Percentiles rank a stretch among this genome's conserved stretches.
phyloP scores from a whole-genome alignment of 2,888 invertebrate genomes.

The Cantharis rufa region DNA sequence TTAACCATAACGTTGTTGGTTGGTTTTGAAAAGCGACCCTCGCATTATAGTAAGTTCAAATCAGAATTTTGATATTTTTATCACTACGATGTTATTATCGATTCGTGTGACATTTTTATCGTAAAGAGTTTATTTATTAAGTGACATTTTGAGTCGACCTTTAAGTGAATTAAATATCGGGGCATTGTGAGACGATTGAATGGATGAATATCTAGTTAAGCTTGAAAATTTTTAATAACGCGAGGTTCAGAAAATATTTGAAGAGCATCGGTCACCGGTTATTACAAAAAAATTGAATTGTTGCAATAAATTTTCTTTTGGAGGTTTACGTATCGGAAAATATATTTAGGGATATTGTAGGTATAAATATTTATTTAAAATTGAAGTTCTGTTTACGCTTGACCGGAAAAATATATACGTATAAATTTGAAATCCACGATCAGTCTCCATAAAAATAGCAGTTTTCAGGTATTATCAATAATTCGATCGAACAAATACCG shows the following conservation, averaged over 20 bases:
- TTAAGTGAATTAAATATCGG: constrained; percentile 2
- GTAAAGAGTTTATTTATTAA: constrained; percentile 12
- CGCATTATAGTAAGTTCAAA: not conserved
- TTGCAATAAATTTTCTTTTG: constrained; percentile 22
- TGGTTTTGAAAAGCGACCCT: not conserved
- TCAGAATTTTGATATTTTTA: not conserved
- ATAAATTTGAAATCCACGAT: constrained; percentile 21
- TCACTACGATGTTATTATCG: not conserved
- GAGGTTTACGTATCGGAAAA: constrained; percentile 19
- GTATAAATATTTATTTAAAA: constrained; percentile 36
- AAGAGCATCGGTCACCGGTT: constrained; percentile 1
- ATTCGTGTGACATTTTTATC: not conserved
- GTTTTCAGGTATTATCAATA: constrained; percentile 44
- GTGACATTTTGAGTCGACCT: constrained; percentile 20
- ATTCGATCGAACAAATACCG: constrained; percentile 34
- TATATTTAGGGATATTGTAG: constrained; percentile 23
- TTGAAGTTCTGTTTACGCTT: constrained; percentile 29
- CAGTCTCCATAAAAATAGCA: constrained; percentile 39
- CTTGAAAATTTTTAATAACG: not conserved
- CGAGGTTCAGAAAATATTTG: not conserved
- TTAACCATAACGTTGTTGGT: not conserved
- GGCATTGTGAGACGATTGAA: not conserved
- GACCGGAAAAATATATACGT: constrained; percentile 25
- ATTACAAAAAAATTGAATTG: constrained; percentile 25
- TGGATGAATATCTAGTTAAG: not conserved